Conservation (phyloP, 2,797 vertebrate genomes). For the Anguilla anguilla region DNA sequence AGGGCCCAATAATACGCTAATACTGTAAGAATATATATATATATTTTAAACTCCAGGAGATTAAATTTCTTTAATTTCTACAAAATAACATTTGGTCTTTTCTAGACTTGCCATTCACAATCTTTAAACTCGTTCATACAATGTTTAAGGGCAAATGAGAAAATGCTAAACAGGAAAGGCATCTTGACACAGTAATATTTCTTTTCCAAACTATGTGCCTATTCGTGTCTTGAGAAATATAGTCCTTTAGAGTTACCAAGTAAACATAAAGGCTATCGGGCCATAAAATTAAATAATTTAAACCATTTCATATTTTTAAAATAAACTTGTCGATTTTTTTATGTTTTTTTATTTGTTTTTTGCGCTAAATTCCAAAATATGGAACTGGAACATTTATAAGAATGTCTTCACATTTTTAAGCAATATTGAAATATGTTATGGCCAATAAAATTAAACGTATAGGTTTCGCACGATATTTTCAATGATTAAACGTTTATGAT, state of each 20-base stretch:
- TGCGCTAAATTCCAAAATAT: too few relatives aligned
- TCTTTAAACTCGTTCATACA: not conserved
- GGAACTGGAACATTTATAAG: not conserved
- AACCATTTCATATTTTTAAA: not conserved
- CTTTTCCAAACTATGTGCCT: not conserved
- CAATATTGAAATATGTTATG: constrained; percentile 9
- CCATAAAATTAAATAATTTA: not conserved
- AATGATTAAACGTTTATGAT: not conserved
- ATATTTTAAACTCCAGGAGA: not conserved
- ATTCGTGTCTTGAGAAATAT: not conserved
- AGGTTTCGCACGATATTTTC: not conserved
- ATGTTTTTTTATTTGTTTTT: not conserved
- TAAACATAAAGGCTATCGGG: not conserved
- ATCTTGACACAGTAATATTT: not conserved
- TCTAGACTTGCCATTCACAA: not conserved
- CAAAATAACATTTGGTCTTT: not conserved
- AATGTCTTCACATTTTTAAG: not conserved
- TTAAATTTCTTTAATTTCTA: not conserved
- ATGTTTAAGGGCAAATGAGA: not conserved
- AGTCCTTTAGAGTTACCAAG: not conserved
- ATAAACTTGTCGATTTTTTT: not conserved
- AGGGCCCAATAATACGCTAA: not conserved
- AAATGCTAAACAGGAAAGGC: not conserved
- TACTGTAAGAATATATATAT: too few relatives aligned
- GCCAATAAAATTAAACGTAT: not conserved